Evolutionary conservation across 2,888 invertebrate species (phyloP).

Genomic region (Idaea straminata): DNA sequence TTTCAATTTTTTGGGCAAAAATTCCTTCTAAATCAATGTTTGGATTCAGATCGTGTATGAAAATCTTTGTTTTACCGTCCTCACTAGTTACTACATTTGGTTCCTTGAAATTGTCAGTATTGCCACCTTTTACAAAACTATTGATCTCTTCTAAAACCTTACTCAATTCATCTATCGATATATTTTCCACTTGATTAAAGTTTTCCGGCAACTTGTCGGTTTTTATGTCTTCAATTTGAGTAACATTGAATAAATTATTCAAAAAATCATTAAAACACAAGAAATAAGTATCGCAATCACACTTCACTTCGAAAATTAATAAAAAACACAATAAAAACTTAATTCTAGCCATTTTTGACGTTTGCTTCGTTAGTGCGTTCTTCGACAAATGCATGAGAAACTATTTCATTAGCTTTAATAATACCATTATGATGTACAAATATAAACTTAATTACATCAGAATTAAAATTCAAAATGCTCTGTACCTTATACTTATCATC

Average conservation of each 20-base stretch:
- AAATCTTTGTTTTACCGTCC: constrained; percentile 48
- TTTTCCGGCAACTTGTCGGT: constrained; percentile 29
- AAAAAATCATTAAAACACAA: constrained; percentile 47
- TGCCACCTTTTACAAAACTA: constrained; percentile 42
- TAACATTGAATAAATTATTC: constrained; percentile 37
- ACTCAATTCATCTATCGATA: constrained; percentile 33
- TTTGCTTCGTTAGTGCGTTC: constrained; percentile 43
- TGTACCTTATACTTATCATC: not conserved
- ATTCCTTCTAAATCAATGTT: constrained; percentile 26
- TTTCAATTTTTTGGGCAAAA: constrained; percentile 25
- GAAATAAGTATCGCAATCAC: constrained; percentile 52
- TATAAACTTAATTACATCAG: not conserved
- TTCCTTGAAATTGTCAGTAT: constrained; percentile 31
- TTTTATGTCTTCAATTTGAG: constrained; percentile 29
- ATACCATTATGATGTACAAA: not conserved
- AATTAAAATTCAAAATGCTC: not conserved
- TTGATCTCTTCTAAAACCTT: constrained; percentile 43
- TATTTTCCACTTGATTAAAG: constrained; percentile 35
- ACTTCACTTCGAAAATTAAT: constrained; percentile 32
- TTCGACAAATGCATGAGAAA: constrained; percentile 52
- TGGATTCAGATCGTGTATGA: constrained; percentile 48
- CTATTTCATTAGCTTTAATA: not conserved
- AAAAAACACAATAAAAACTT: constrained; percentile 35
- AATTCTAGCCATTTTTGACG: constrained; percentile 48
- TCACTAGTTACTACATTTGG: constrained; percentile 27